Evolutionary conservation across 1,140 invertebrate genomes (phyloP), one percentile per base, ranked within the genome.

Genomic region (Penaeus vannamei): DNA sequence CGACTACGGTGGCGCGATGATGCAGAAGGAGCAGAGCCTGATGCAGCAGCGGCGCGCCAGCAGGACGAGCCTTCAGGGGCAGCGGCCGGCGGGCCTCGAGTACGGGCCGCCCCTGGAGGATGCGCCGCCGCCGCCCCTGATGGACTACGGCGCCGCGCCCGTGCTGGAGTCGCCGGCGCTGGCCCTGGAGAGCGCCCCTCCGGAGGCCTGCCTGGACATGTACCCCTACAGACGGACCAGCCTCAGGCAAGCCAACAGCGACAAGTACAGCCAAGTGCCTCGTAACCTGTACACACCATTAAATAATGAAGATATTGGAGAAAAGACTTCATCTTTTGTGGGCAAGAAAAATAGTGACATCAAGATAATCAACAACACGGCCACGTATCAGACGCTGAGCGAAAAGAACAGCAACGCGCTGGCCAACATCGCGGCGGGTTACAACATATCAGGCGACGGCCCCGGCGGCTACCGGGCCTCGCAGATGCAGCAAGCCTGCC

Each of bases 1-100:
- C 69, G 92, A 92, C 59, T 92, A 92, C 83, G 91, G 92, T 20
- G 91, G 91, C 89, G 82, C 88, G 61, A 92, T 92, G 91, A 87
- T 90, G 46, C 91, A 92, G 77, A 92, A 91, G 42, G 91, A 90
- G 60, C 80, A 84, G 82, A 60, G 36, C 72, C n/a, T 90, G n/a
- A 53, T 90, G 60, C 82, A 84, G 72, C 89, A 90, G 64, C 79
- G 89, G 32, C 85, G 85, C 20, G 26, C 85, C n/a, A 86, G 84
- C 36, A 72, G 85, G 23, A 66, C 53, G 80, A 90, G 82, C 72
- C 79, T 90, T 29, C 64, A 76, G 29, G 90, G 85, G 10, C 26
- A 60, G 14, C 80, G 90, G 17, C 59, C 85, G 53, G 88, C 59
- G 19, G 81, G 64, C 62, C 69, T 66, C 46, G 87, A 89, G 23